Evolutionary conservation across 1,140 invertebrate genomes (phyloP).

Genomic region (Sycobia sp.): DNA sequence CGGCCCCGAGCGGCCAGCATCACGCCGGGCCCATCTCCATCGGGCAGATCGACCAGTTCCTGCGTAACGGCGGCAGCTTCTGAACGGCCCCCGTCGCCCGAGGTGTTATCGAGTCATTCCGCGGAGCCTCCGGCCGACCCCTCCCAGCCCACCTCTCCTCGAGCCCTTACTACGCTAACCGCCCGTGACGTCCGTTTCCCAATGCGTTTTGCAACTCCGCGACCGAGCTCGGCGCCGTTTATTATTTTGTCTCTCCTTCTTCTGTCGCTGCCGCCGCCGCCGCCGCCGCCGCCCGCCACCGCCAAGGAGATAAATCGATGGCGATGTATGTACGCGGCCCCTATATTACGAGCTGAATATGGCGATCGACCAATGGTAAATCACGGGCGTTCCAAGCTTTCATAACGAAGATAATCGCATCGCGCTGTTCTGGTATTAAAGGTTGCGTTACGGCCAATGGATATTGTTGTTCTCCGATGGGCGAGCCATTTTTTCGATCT

Average conservation of each 20-base stretch:
- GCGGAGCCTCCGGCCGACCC: not conserved
- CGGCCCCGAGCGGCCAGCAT: conserved; percentile 32
- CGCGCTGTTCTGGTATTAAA: not conserved
- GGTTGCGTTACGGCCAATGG: conserved; percentile 1
- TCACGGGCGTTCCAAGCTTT: not conserved
- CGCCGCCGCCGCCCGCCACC: no score
- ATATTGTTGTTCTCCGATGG: no score
- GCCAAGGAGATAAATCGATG: conserved; percentile 12
- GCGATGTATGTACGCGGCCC: conserved; percentile 20
- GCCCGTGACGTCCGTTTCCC: no score
- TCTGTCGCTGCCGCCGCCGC: no score
- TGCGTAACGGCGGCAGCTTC: conserved; percentile 73
- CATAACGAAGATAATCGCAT: conserved; percentile 17
- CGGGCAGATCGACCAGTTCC: conserved; percentile 81
- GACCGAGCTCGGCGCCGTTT: no score
- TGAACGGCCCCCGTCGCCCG: not conserved
- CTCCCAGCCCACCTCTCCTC: no score
- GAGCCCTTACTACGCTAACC: not conserved
- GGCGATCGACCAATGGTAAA: conserved; percentile 12
- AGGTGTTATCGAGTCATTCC: conserved; percentile 10
- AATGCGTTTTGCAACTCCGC: no score
- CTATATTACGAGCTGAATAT: not conserved
- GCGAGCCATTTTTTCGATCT: no score
- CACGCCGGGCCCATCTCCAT: conserved; percentile 55
- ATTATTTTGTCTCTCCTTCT: not conserved